Conservation (phyloP, 1,140 invertebrate genomes). For the Odontomachus brunneus region DNA sequence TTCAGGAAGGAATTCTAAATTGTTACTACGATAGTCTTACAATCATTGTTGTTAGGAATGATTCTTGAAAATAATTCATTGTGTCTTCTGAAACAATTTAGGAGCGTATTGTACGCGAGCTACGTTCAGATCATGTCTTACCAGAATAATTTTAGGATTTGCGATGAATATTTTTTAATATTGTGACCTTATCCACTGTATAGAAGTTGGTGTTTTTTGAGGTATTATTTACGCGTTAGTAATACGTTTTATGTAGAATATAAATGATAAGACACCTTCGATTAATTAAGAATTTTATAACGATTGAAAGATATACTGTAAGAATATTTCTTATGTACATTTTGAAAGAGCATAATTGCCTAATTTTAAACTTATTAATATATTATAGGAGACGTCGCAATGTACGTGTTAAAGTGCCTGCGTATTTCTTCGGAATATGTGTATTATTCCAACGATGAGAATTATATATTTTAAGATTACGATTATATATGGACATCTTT, state of each 20-base stretch:
- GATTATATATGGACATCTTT: background rate
- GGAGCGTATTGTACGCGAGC: background rate
- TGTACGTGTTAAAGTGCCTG: constrained; percentile 52
- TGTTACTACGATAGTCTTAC: constrained; percentile 32
- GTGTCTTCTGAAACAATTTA: background rate
- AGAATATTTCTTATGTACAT: constrained; percentile 31
- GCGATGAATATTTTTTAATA: constrained; percentile 1
- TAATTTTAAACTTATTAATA: constrained; percentile 30
- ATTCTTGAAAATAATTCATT: constrained; percentile 5
- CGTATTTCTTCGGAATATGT: constrained; percentile 40
- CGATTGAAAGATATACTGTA: background rate
- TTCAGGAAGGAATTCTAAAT: constrained; percentile 17
- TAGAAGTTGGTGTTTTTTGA: background rate
- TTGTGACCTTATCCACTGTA: background rate
- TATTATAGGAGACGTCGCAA: constrained; percentile 34
- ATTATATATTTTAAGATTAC: constrained; percentile 24
- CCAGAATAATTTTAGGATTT: background rate
- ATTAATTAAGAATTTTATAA: constrained; percentile 14
- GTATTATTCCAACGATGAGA: background rate
- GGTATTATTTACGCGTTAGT: constrained; percentile 12
- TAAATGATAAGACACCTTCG: background rate
- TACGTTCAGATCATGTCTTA: background rate
- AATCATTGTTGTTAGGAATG: constrained; percentile 34
- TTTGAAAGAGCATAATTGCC: background rate
- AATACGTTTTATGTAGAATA: constrained; percentile 16